phyloP scores from a whole-genome alignment of 2,888 invertebrate species.

The Thera britannica region DNA sequence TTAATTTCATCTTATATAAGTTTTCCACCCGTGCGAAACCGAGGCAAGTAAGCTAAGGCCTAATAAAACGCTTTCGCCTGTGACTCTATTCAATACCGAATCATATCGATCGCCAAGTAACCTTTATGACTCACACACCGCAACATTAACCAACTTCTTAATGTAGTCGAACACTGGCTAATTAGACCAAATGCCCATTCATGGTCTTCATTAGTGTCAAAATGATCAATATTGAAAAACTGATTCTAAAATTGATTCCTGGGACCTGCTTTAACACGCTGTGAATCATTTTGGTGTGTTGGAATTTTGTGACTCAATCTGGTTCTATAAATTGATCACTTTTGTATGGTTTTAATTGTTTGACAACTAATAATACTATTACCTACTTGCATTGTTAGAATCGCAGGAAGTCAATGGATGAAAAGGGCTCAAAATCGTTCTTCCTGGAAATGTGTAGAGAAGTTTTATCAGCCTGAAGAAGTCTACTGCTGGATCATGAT shows the following conservation, averaged over 20 bases:
- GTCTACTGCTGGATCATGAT: too few relatives aligned
- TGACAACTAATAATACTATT: too few relatives aligned
- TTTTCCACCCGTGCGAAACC: conserved; percentile 20
- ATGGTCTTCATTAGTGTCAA: conserved; percentile 57
- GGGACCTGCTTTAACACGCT: conserved; percentile 13
- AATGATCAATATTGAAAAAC: conserved; percentile 37
- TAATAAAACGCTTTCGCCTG: conserved; percentile 37
- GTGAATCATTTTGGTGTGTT: conserved; percentile 30
- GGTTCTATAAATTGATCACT: neutral
- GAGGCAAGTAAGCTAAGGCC: conserved; percentile 2
- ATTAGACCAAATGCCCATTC: conserved; percentile 74
- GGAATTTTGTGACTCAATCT: conserved; percentile 1
- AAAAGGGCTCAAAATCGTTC: too few relatives aligned
- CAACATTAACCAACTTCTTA: conserved; percentile 49
- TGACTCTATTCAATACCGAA: conserved; percentile 24
- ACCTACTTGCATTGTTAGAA: too few relatives aligned
- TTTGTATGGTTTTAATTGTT: neutral
- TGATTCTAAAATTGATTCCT: conserved; percentile 43
- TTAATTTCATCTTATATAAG: too few relatives aligned
- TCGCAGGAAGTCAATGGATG: too few relatives aligned
- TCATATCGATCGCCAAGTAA: conserved; percentile 34
- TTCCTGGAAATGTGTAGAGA: too few relatives aligned
- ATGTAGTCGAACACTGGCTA: conserved; percentile 53
- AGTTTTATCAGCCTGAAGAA: too few relatives aligned
- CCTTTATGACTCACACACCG: conserved; percentile 56